Conservation (phyloP, 2,113 vertebrate species). For the Parus major region DNA sequence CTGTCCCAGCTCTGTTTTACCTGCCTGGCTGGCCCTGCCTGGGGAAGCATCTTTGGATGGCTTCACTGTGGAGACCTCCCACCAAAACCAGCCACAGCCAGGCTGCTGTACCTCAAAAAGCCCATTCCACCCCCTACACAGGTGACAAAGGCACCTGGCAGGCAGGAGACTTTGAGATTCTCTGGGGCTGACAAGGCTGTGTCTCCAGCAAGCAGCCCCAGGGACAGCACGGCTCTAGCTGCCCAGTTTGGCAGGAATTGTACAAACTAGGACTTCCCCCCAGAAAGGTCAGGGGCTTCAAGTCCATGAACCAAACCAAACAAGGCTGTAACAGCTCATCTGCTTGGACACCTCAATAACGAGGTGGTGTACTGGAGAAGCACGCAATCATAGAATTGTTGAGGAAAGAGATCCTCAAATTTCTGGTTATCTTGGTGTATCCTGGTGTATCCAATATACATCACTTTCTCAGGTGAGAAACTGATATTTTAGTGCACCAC, state of each 20-base stretch:
- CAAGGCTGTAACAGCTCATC: background rate
- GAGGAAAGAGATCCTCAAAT: background rate
- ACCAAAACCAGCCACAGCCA: background rate
- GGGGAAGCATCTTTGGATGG: background rate
- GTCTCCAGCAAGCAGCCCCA: background rate
- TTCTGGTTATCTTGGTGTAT: background rate
- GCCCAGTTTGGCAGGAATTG: background rate
- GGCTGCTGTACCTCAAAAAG: background rate
- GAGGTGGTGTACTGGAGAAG: background rate
- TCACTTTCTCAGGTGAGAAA: background rate
- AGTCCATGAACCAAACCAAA: background rate
- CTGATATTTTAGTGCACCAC: background rate
- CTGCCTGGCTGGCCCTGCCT: background rate
- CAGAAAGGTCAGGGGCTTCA: background rate
- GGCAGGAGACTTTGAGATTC: background rate
- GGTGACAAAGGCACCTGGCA: background rate
- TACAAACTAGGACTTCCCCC: background rate
- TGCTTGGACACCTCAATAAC: background rate
- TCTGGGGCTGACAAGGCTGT: background rate
- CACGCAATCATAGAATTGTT: background rate
- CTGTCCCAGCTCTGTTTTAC: background rate
- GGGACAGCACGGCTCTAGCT: accelerated
- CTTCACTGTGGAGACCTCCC: background rate
- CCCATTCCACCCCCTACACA: background rate
- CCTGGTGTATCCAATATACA: accelerated